Conservation (phyloP, 2,888 invertebrate genomes). For the Yponomeuta sedellus region DNA sequence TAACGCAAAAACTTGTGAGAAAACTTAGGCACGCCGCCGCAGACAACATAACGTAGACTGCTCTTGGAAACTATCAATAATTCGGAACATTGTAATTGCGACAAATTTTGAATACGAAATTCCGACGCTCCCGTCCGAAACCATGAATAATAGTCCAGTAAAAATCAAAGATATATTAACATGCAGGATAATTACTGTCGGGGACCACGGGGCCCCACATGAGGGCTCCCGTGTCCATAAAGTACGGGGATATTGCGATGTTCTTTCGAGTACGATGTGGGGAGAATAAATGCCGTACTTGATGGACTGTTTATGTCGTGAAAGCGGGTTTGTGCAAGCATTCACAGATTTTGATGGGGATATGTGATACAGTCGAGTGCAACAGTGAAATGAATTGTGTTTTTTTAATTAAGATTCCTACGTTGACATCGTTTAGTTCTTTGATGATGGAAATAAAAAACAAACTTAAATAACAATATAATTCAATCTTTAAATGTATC, state of each 20-base stretch:
- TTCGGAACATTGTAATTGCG: neutral
- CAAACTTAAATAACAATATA: neutral
- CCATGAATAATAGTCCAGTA: constrained; percentile 45
- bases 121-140: constrained; percentile 10
- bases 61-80: too few species aligned
- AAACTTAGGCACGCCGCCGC: neutral
- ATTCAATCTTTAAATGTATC: neutral
- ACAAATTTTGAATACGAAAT: neutral
- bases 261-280: neutral
- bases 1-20: neutral
- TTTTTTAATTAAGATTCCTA: neutral
- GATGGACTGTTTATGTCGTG: constrained; percentile 70
- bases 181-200: constrained; percentile 71
- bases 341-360: constrained; percentile 75
- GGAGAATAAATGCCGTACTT: constrained; percentile 56
- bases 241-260: constrained; percentile 42
- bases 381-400: neutral
- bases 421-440: neutral
- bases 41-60: too few species aligned
- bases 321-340: constrained; percentile 77
- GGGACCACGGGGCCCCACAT: constrained; percentile 49
- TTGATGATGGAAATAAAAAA: neutral
- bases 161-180: constrained; percentile 64
- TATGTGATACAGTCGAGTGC: constrained; percentile 51
- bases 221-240: constrained; percentile 47